phyloP scores from a whole-genome alignment of 2,888 invertebrate species.

The Acanthococcus lagerstroemiae region DNA sequence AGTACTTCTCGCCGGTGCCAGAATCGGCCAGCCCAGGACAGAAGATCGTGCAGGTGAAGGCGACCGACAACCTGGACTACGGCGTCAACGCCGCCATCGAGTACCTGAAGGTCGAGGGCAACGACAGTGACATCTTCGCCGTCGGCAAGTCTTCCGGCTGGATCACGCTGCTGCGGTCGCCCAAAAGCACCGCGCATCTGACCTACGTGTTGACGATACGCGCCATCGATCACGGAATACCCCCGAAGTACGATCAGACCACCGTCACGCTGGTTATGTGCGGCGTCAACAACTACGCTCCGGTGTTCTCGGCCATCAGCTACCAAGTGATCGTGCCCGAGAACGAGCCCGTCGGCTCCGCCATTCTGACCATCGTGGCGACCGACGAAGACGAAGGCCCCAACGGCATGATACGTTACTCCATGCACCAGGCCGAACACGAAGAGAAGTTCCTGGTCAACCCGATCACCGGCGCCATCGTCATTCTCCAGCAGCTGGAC shows the following conservation, averaged over 20 bases:
- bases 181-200: constrained; percentile 43
- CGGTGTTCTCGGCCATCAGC: constrained; percentile 70
- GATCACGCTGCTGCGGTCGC: constrained; percentile 58
- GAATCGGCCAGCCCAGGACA: constrained; percentile 62
- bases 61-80: constrained; percentile 67
- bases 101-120: constrained; percentile 63
- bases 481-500: constrained; percentile 68
- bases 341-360: constrained; percentile 76
- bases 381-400: constrained; percentile 77
- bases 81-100: constrained; percentile 83
- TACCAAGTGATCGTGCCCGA: constrained; percentile 87
- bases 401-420: constrained; percentile 78
- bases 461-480: constrained; percentile 64
- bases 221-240: constrained; percentile 79
- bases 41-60: constrained; percentile 60
- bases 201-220: constrained; percentile 56
- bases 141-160: constrained; percentile 71
- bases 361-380: constrained; percentile 73
- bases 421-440: constrained; percentile 67
- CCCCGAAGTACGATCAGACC: constrained; percentile 69
- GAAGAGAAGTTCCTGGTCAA: constrained; percentile 61
- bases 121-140: constrained; percentile 62
- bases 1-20: constrained; percentile 71
- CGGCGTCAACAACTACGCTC: constrained; percentile 69
- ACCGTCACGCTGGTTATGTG: constrained; percentile 66